Evolutionary conservation across 2,888 invertebrate species (phyloP).

Genomic region (Protonemura montana): DNA sequence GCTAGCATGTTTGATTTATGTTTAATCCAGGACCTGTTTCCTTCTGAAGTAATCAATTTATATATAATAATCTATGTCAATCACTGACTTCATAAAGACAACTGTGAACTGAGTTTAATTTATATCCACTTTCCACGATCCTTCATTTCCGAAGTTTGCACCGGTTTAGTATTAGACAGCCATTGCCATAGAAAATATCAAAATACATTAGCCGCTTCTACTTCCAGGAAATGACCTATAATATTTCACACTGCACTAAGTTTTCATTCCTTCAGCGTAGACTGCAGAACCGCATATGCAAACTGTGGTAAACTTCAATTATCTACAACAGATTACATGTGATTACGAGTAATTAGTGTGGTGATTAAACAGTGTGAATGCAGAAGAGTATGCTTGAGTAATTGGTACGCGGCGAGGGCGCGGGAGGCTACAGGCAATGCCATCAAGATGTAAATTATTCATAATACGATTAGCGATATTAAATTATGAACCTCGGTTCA

Average conservation of each 20-base stretch:
- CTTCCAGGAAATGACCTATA: background rate
- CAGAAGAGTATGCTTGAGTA: slow-evolving; percentile 13
- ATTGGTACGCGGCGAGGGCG: background rate
- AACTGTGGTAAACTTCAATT: slow-evolving; percentile 7
- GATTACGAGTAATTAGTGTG: slow-evolving; percentile 14
- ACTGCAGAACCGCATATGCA: background rate
- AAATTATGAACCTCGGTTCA: slow-evolving; percentile 15
- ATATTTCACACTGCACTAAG: background rate
- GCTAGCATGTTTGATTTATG: too few relatives aligned
- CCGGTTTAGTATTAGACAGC: too few relatives aligned
- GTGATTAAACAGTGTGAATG: background rate
- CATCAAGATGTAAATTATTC: slow-evolving; percentile 30
- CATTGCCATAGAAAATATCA: too few relatives aligned
- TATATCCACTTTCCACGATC: too few relatives aligned
- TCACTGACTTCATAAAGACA: too few relatives aligned
- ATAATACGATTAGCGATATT: slow-evolving; percentile 30
- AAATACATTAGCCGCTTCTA: too few relatives aligned
- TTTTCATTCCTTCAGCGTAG: background rate
- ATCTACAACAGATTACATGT: slow-evolving; percentile 24
- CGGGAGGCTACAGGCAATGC: background rate
- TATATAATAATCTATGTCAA: too few relatives aligned
- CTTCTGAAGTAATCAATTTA: too few relatives aligned
- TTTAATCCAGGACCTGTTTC: too few relatives aligned
- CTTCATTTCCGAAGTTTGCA: too few relatives aligned
- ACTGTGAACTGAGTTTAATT: too few relatives aligned